Base-by-base conservation (phyloP, 2,113 vertebrate genomes). In the Bombycilla garrulus region DNA sequence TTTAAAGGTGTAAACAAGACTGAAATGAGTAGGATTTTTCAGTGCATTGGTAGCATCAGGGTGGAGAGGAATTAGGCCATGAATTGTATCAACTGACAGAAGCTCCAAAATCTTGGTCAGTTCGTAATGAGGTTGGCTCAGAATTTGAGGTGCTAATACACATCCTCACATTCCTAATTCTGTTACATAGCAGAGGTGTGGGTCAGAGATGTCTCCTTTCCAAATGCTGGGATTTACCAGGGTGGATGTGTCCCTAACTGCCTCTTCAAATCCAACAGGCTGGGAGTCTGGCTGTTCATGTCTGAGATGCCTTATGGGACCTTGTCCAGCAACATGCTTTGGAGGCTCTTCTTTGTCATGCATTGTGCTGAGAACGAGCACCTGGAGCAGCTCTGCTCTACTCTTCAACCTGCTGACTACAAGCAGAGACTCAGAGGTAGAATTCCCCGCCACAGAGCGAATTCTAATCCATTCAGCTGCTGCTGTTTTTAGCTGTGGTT, bases 231-330 rank as follows among this genome's bases (percentile, higher is more conserved):
- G 18, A 20, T 82, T 93, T 66, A 19, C n/a, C 58, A 45, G 57
- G 10, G 11, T 19, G 17, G 61, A 70, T 24, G 56, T 54, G 9
- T 89, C 77, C 62, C 60, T 71, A 1, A 33, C 11, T 48, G 61
- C 11, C 10, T 91, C 57, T 70, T 70, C 42, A 85, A 86, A 72
- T 86, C 64, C 22, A 9, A 70, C 97, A 99, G 99, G 96, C 82
- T 99, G 91, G 99, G 99, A 48, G 98, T 99, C 92, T 99, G 99
- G 99, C 97, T 99, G 64, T 99, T 99, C 93, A 99, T 99, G 99
- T 99, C 99, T 0, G 99, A 99, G 97, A 99, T 99, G 99, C 99
- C 99, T 5, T 99, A 99, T 2, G 98, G 98, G 61, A 99, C 99
- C 2, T 95, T 99, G 67, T 99, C 99, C 15, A 98, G 98, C 67